Evolutionary conservation across 1,140 invertebrate genomes (phyloP).

Genomic region (Bombus confusus): DNA sequence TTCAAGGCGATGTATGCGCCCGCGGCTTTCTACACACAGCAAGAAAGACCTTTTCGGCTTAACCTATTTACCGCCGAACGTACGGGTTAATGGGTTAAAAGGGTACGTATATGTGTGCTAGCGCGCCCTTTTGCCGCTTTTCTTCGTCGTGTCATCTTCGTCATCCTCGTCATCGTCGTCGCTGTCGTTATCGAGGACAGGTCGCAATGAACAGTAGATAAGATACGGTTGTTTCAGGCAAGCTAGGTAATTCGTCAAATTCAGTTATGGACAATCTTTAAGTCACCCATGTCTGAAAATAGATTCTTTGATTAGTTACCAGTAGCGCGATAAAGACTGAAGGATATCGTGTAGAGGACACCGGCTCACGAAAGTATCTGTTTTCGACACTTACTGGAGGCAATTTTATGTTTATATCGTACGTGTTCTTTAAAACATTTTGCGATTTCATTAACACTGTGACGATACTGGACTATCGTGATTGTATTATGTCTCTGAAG

Average conservation of each 20-base stretch:
- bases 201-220: too few species aligned
- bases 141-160: conserved; percentile 1
- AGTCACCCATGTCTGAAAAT: background rate
- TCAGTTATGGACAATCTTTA: background rate
- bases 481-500: too few species aligned
- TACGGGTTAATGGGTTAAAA: conserved; percentile 67
- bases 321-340: background rate
- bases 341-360: background rate
- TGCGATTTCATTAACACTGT: too few species aligned
- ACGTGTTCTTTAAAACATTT: too few species aligned
- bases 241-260: background rate
- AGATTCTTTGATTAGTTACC: background rate
- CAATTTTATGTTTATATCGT: too few species aligned
- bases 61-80: conserved; percentile 56
- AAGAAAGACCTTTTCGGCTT: conserved; percentile 45
- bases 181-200: too few species aligned
- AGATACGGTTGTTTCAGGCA: too few species aligned
- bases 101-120: conserved; percentile 42
- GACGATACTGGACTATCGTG: too few species aligned
- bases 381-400: too few species aligned
- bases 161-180: background rate
- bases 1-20: conserved; percentile 55
- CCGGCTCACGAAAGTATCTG: too few species aligned
- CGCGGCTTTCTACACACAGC: conserved; percentile 1
- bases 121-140: conserved; percentile 49